Base-by-base conservation (phyloP, 2,113 vertebrate species). In the Xyrauchen texanus region DNA sequence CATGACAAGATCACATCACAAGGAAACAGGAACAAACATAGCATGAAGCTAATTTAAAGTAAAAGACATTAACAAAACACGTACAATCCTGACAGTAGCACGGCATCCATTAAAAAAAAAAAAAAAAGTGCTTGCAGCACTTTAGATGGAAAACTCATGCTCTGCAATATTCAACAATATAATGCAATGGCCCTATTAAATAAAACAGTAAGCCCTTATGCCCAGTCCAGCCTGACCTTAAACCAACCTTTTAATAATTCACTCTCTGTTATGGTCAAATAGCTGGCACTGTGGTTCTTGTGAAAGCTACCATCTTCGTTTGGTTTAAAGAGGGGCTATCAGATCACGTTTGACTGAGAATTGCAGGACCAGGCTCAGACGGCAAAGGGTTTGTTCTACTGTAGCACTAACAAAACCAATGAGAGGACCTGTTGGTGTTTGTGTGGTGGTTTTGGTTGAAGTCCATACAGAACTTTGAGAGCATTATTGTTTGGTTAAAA, bases 201-300 rank as follows among this genome's bases (percentile, higher is more conserved):
- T 60, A 44, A 8, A 72, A 60, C 55, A 72, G 55, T 60, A 46
- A n/a, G 8, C 53, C 55, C 53, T 45, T 16, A 58, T 53, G 49
- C 79, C 60, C 69, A 77, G 68, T 69, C 55, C 49, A 58, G 44
- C 71, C 65, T 62, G 58, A 66, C 61, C 63, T 79, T 79, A 84
- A 75, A 78, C 67, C 83, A 79, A 66, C 76, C 52, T 62, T 82
- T 85, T 70, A 81, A 82, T 80, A 74, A 85, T 85, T 82, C 61
- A 83, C 53, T 51, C 55, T 80, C 69, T 62, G 78, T 80, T 80
- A 85, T 55, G 69, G 21, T 34, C 21, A 34, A 34, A 34, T 34
- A 34, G 21, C 21, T 34, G 21, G 73, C 61, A 68, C 44, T 11
- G 52, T 46, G 16, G 49, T 42, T 55, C 52, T 55, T 3, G n/a